Evolutionary conservation across 2,888 invertebrate species (phyloP).

Genomic region (Dyspetes luteomarginatus): DNA sequence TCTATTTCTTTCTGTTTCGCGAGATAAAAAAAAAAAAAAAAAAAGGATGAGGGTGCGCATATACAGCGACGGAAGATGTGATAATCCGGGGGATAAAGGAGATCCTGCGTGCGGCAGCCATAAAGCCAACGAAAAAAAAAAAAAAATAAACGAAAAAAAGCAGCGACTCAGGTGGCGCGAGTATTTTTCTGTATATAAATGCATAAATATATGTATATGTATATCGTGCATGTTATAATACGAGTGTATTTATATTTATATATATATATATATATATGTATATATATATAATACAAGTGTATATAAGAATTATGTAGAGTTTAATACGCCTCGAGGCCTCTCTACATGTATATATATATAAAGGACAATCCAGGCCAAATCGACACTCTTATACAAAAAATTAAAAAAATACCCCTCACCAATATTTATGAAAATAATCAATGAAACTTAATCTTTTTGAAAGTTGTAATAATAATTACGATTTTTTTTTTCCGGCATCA

Average conservation of each 20-base stretch:
- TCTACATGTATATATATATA: not conserved
- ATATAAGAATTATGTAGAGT: conserved; percentile 26
- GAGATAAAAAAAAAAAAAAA: conserved; percentile 12
- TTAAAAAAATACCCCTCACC: too few species aligned
- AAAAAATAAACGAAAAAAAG: not conserved
- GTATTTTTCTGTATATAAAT: conserved; percentile 11
- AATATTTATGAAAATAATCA: too few species aligned
- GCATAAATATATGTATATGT: not conserved
- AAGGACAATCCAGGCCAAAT: not conserved
- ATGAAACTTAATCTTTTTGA: too few species aligned
- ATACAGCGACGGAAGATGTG: conserved; percentile 63
- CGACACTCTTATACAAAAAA: too few species aligned
- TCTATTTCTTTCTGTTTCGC: conserved; percentile 29
- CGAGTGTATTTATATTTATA: not conserved
- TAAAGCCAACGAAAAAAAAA: conserved; percentile 55
- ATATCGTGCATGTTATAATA: conserved; percentile 11
- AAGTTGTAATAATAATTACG: too few species aligned
- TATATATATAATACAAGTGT: too few species aligned
- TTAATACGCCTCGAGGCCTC: conserved; percentile 52
- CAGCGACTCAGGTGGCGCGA: conserved; percentile 40
- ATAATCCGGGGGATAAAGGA: conserved; percentile 66
- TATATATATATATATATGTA: too few species aligned
- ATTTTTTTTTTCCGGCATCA: too few species aligned
- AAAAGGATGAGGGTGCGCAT: conserved; percentile 20
- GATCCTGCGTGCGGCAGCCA: conserved; percentile 59